These are phyloP conservation scores for Zapornia atra DNA, from an alignment of 2,113 vertebrate genomes.

Conservation along the genomic window DNA sequence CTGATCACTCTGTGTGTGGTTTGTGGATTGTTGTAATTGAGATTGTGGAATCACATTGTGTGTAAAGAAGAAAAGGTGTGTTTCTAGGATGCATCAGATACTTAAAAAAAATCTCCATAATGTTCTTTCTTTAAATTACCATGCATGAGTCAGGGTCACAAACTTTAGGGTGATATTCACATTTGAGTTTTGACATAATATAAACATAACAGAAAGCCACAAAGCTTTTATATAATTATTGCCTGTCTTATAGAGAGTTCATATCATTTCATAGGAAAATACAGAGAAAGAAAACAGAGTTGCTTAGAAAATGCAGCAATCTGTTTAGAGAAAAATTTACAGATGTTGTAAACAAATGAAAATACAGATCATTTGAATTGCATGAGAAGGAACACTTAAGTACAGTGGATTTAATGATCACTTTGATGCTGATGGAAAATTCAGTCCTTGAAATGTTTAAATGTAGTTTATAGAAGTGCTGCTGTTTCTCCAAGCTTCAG, in stretches of 20 bases:
- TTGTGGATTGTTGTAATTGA: background rate
- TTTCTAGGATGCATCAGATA: background rate
- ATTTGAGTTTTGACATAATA: background rate
- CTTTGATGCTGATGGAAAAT: background rate
- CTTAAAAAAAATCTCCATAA: background rate
- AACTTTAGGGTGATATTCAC: background rate
- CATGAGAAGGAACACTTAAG: background rate
- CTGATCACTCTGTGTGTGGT: fast-evolving
- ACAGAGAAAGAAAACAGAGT: background rate
- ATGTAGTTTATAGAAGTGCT: background rate
- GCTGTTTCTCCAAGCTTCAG: conserved; percentile 1
- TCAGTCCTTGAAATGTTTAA: conserved; percentile 7
- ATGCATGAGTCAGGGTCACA: background rate
- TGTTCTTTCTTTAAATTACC: background rate
- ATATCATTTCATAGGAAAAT: background rate
- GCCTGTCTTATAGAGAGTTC: background rate
- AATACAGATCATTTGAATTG: conserved; percentile 1
- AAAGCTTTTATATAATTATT: background rate
- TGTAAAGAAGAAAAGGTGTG: background rate
- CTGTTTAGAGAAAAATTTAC: background rate
- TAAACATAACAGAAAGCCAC: background rate
- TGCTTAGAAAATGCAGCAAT: background rate
- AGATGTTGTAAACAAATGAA: background rate
- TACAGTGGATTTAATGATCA: background rate
- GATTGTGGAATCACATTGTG: background rate